Conservation (phyloP, 1,140 invertebrate species). For the Drosophila lowei region DNA sequence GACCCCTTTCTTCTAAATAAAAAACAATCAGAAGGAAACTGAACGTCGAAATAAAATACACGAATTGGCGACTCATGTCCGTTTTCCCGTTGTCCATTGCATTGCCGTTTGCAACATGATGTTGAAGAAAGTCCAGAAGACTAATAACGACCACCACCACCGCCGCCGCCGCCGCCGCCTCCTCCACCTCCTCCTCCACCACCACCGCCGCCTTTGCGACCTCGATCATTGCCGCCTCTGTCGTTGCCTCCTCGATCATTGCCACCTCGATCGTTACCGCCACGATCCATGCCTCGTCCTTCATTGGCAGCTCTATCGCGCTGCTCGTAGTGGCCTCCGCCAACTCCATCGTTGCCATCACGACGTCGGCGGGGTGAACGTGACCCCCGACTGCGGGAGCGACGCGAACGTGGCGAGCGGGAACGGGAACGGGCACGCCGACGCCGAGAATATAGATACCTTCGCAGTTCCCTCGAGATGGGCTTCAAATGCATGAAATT, state of each 20-base stretch:
- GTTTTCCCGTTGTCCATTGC: constrained; percentile 16
- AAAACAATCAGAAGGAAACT: constrained; percentile 46
- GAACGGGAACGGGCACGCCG: constrained; percentile 83
- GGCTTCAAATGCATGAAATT: constrained; percentile 99
- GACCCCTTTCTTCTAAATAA: constrained; percentile 50
- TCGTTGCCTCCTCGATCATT: constrained; percentile 42
- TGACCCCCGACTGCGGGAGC: constrained; percentile 82
- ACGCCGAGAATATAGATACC: constrained; percentile 87
- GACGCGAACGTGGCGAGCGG: constrained; percentile 74
- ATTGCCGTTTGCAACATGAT: constrained; percentile 16
- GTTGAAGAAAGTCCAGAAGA: constrained; percentile 24
- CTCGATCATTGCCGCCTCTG: constrained; percentile 6
- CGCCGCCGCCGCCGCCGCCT: neutral
- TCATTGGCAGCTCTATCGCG: too few species aligned
- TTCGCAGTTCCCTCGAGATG: constrained; percentile 95
- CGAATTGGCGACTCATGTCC: constrained; percentile 44
- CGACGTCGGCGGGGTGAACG: constrained; percentile 84
- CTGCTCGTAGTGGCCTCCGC: constrained; percentile 33
- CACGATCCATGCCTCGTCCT: constrained; percentile 18
- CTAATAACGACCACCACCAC: constrained; percentile 56
- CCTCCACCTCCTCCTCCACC: constrained; percentile 15
- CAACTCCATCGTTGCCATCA: constrained; percentile 40
- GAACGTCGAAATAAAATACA: constrained; percentile 60
- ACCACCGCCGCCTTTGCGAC: constrained; percentile 22
- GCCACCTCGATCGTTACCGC: constrained; percentile 24